Percentiles rank a stretch among this genome's conserved stretches.
phyloP scores from a whole-genome alignment of 2,113 vertebrate genomes.

The Lichenostomus cassidix region DNA sequence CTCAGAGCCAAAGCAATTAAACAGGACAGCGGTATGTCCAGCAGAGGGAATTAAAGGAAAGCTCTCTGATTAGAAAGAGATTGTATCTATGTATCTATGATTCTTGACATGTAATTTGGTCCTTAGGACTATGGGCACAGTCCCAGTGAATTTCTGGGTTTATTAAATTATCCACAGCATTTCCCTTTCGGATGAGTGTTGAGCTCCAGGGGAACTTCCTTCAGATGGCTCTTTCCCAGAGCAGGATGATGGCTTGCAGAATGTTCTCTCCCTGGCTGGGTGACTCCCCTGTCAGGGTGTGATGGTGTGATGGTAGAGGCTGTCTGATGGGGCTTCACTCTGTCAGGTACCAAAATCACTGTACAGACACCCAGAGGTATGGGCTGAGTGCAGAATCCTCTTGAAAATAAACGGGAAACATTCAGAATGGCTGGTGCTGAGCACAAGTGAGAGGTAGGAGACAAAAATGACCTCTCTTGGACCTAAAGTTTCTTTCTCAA shows the following conservation, averaged over 20 bases:
- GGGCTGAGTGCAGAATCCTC: background rate
- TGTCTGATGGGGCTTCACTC: background rate
- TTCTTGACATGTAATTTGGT: background rate
- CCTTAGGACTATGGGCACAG: background rate
- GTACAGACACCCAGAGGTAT: background rate
- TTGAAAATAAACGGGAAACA: background rate
- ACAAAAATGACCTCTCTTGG: background rate
- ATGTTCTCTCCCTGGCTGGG: background rate
- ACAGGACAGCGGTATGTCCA: background rate
- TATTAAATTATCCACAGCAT: background rate
- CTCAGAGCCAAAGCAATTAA: background rate
- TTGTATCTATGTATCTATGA: background rate
- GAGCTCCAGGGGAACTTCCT: background rate
- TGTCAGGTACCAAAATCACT: background rate
- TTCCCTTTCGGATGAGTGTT: background rate
- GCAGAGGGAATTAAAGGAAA: background rate
- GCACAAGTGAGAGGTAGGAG: background rate
- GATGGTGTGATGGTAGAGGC: background rate
- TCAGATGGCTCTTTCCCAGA: background rate
- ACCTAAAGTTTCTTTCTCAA: background rate
- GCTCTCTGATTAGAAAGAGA: background rate
- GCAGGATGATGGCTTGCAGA: background rate
- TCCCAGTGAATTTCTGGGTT: background rate
- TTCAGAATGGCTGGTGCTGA: background rate
- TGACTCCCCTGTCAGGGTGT: accelerated